Conservation (phyloP, 2,888 invertebrate genomes). For the Salpingus planirostris region DNA sequence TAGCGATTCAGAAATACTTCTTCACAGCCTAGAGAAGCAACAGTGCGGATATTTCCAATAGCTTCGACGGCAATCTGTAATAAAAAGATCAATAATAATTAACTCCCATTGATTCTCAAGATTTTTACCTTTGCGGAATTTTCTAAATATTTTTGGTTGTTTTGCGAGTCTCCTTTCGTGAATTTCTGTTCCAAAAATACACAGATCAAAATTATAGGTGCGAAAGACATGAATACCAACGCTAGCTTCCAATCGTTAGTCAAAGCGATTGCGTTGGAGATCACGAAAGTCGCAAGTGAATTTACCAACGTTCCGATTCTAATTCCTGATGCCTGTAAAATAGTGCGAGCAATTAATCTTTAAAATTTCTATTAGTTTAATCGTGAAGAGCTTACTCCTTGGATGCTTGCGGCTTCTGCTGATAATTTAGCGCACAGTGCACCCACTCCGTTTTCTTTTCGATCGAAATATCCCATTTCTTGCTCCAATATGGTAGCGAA, state of each 20-base stretch:
- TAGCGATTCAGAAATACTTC: constrained; percentile 55
- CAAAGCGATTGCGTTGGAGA: constrained; percentile 55
- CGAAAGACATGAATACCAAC: constrained; percentile 58
- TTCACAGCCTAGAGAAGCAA: constrained; percentile 62
- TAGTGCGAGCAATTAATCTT: neutral
- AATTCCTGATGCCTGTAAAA: constrained; percentile 60
- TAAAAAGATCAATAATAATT: constrained; percentile 3
- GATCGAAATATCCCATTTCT: constrained; percentile 69
- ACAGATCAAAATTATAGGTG: constrained; percentile 59
- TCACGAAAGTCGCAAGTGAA: constrained; percentile 55
- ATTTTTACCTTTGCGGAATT: constrained; percentile 57
- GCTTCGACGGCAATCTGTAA: constrained; percentile 63
- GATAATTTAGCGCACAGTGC: constrained; percentile 66
- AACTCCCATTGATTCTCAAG: neutral
- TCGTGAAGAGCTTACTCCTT: constrained; percentile 70
- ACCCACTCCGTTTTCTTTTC: constrained; percentile 63
- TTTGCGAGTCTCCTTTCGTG: constrained; percentile 54
- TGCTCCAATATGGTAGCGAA: constrained; percentile 62
- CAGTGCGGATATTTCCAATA: constrained; percentile 65
- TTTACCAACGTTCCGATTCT: constrained; percentile 66
- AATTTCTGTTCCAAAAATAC: constrained; percentile 58
- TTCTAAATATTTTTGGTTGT: constrained; percentile 62
- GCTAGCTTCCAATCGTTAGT: constrained; percentile 65
- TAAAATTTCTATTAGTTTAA: neutral
- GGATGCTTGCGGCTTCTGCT: constrained; percentile 68